Base-by-base conservation (phyloP, 2,888 invertebrate genomes). In the Ectemnius lituratus region DNA sequence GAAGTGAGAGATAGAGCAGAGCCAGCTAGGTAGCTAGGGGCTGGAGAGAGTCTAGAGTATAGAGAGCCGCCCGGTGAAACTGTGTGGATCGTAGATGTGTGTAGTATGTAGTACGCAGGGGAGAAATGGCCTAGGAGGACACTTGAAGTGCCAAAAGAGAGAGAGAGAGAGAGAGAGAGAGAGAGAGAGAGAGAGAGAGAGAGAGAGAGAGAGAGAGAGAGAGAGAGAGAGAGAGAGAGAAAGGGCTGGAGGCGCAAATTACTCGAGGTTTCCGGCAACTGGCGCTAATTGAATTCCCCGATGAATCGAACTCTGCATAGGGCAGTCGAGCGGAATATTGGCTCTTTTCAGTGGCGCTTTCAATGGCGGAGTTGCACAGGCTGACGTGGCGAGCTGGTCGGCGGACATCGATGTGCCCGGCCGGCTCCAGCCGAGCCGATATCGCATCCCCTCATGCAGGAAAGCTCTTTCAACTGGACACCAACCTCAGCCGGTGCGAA, bases 261-360 rank as follows among this genome's bases (percentile, higher is more conserved):
- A 86, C 89, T 89, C 87, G 88, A 88, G 89, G 88, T 89, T 89
- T 88, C 87, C 88, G 87, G 87, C 86, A 86, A 87, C 88, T 87
- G 85, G 87, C 86, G 88, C 88, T 89, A 89, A 89, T 89, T 88
- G 89, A 88, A 89, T 88, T 88, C 88, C 85, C 86, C 82, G 85
- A 87, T 88, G 89, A 88, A 89, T 89, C 85, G 87, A 89, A 87
- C 84, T 85, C 84, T 80, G 85, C 85, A 77, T 81, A 77, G 81
- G 75, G 84, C 82, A 85, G 65, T 76, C 81, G 82, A 74, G 79
- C 76, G 82, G 86, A 87, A 87, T 88, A 88, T 88, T 87, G 88
- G 88, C 87, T 87, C 86, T 87, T 88, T 88, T 87, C 86, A 84
- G 62, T 76, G 76, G 70, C 60, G 71, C 78, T 83, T 82, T 80